A percentile compares a stretch with the other conserved stretches of the same genome.
Conservation (phyloP, 2,113 vertebrate species). For the Phylloscopus trochilus region DNA sequence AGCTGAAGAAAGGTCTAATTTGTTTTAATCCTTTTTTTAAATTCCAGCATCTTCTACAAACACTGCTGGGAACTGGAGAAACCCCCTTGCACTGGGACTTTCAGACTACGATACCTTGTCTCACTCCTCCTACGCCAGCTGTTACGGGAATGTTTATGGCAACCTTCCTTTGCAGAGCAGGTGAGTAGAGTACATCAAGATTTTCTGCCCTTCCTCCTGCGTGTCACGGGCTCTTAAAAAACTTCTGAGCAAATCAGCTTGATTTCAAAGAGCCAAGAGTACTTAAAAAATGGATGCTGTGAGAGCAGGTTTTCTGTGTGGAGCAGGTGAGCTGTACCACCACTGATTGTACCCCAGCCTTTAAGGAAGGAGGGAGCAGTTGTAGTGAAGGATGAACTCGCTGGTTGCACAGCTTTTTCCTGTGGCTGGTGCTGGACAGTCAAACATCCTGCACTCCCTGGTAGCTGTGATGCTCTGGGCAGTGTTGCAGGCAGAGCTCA, state of each 20-base stretch:
- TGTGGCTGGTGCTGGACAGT: not conserved
- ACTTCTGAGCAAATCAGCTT: not conserved
- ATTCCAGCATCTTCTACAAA: constrained; percentile 81
- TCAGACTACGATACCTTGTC: constrained; percentile 76
- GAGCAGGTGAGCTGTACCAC: not conserved
- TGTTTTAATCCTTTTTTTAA: not conserved
- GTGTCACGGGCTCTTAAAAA: not conserved
- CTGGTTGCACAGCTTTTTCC: not conserved
- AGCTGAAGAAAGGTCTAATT: not conserved
- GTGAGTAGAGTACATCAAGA: constrained; percentile 68
- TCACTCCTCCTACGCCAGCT: constrained; percentile 79
- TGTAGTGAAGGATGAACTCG: accelerated
- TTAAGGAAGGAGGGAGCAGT: not conserved
- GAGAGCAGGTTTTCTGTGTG: not conserved
- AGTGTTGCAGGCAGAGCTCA: not conserved
- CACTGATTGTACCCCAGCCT: accelerated
- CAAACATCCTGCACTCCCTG: not conserved
- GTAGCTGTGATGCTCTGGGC: not conserved
- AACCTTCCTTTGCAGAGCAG: constrained; percentile 83
- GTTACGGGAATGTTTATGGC: constrained; percentile 78
- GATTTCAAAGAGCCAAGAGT: not conserved
- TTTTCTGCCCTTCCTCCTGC: not conserved
- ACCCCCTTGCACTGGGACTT: constrained; percentile 74
- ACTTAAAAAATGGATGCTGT: not conserved
- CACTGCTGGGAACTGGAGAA: constrained; percentile 82